Evolutionary conservation across 1,140 invertebrate species (phyloP).

Genomic region (Drosophila serrata): DNA sequence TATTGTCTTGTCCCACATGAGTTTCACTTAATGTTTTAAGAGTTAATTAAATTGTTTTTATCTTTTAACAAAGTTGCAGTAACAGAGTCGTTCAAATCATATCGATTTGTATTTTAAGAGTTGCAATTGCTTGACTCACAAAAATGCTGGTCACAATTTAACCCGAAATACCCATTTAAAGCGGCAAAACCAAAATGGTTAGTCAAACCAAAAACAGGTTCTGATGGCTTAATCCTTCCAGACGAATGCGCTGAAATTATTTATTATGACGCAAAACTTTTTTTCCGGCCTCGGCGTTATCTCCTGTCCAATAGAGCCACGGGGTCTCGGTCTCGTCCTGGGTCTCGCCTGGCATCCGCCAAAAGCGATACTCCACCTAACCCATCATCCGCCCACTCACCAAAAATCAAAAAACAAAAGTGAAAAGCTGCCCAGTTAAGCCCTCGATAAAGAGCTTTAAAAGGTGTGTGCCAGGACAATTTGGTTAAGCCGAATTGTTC

Average conservation of each 20-base stretch:
- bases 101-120: background rate
- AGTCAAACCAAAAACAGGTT: constrained; percentile 44
- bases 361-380: constrained; percentile 17
- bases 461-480: constrained; percentile 47
- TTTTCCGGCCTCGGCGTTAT: constrained; percentile 56
- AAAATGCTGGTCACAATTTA: background rate
- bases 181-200: background rate
- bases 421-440: constrained; percentile 47
- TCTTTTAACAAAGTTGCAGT: background rate
- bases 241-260: constrained; percentile 80
- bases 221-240: constrained; percentile 72
- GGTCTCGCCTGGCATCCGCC: constrained; percentile 43
- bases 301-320: constrained; percentile 48
- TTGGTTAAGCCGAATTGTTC: constrained; percentile 42
- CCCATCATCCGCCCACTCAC: constrained; percentile 8
- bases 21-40: background rate
- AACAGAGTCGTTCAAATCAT: background rate
- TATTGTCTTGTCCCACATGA: background rate
- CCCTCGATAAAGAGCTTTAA: constrained; percentile 54
- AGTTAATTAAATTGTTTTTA: background rate
- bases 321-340: constrained; percentile 33
- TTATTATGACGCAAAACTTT: constrained; percentile 82
- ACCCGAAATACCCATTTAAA: constrained; percentile 3
- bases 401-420: constrained; percentile 56
- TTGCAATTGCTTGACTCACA: background rate